Base-by-base conservation (phyloP, 2,888 invertebrate genomes). In the Dicycla oo region DNA sequence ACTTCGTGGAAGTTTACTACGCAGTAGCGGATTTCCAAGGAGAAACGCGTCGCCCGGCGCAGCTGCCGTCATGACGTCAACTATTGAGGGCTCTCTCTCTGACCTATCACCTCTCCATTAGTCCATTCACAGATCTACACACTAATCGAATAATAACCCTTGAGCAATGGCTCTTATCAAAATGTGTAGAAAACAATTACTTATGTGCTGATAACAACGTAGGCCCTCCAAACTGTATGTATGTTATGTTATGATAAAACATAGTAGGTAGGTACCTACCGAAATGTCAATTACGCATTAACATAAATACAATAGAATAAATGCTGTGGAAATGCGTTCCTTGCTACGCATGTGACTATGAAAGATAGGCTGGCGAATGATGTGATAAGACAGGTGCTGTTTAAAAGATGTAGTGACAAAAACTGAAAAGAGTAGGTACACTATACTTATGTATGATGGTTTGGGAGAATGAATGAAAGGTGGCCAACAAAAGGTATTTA, bases 41-140 rank as follows among this genome's bases (percentile, higher is more conserved):
- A 73, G 66, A 69, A 57, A 73, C 20, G 38, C 20, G 43, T 30
- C 70, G 30, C 58, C 58, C 62, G 34, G 68, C 69, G 82, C 82
- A 83, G 82, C 82, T 83, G 82, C 62, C 57, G 26, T 20, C 20
- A 61, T 84, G 82, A 84, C 82, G 82, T 83, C 84, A 84, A 71
- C 62, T 51, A 51, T 60, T 66, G 73, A 83, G 82, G 82, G 69
- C 84, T 82, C 69, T 75, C 84, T 82, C 69, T 75, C 69, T 83
- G 78, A 84, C 82, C 82, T 78, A 54, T 82, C 81, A 64, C 78
- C 73, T 67, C 60, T 74, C 73, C 82, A 82, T 85, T 83, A 85
- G 85, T 74, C 73, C 82, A 82, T 85, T 83, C 83, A 83, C 67
- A 69, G 71, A 82, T 81, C 73, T 84, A 66, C 56, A 74, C 60